phyloP scores from a whole-genome alignment of 2,113 vertebrate genomes.

The Caranx ignobilis region DNA sequence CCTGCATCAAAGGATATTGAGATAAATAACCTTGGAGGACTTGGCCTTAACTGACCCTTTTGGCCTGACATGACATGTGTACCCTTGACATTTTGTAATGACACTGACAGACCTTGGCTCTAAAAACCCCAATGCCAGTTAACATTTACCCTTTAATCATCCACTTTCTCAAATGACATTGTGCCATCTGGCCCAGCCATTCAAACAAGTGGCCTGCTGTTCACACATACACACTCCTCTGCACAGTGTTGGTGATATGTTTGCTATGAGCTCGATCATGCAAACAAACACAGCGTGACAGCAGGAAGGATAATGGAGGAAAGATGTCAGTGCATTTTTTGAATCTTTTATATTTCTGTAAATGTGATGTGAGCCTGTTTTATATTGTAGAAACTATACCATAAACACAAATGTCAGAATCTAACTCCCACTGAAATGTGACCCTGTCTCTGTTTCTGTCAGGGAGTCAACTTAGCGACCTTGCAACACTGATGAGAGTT shows the following conservation, averaged over 20 bases:
- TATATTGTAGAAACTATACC: background rate
- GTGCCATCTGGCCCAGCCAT: slow-evolving; percentile 51
- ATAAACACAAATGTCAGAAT: background rate
- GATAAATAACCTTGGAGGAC: background rate
- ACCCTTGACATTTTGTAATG: background rate
- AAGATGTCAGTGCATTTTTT: background rate
- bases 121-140: background rate
- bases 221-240: slow-evolving; percentile 9
- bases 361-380: background rate
- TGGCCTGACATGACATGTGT: background rate
- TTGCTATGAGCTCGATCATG: slow-evolving; percentile 14
- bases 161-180: slow-evolving; percentile 20
- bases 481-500: slow-evolving; percentile 29
- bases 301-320: background rate
- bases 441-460: background rate
- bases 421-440: background rate
- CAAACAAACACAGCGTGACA: slow-evolving; percentile 17
- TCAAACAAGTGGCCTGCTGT: slow-evolving; percentile 49
- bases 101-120: background rate
- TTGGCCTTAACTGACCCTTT: background rate
- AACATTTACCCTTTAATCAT: slow-evolving; percentile 21
- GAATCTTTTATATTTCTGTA: slow-evolving; percentile 11
- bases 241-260: slow-evolving; percentile 3
- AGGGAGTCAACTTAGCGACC: slow-evolving; percentile 11
- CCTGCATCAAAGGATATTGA: too few species aligned